Conservation (phyloP, 2,113 vertebrate species). For the Sebastes fasciatus region DNA sequence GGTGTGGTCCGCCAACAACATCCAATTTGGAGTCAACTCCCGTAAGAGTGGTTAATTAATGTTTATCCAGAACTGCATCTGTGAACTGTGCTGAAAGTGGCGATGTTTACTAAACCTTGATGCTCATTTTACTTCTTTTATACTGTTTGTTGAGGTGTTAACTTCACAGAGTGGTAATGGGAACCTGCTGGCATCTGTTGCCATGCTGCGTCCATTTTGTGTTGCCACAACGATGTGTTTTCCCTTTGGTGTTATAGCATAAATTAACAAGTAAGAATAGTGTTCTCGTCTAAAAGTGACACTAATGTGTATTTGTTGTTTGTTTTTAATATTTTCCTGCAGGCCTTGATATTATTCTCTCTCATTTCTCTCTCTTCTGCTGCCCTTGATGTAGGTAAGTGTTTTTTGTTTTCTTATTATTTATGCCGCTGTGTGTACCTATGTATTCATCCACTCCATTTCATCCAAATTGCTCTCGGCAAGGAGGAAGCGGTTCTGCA, state of each 20-base stretch:
- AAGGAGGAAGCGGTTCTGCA: slow-evolving; percentile 28
- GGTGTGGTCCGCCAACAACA: not conserved
- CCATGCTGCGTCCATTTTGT: not conserved
- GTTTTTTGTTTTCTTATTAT: slow-evolving; percentile 39
- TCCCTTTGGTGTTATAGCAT: not conserved
- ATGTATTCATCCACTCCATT: slow-evolving; percentile 41
- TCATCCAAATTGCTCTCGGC: slow-evolving; percentile 42
- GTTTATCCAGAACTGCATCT: not conserved
- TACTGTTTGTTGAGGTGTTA: not conserved
- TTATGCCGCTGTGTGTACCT: slow-evolving; percentile 12
- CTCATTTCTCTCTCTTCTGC: slow-evolving; percentile 21
- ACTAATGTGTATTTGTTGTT: slow-evolving; percentile 22
- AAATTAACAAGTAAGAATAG: slow-evolving; percentile 22
- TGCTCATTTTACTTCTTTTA: not conserved
- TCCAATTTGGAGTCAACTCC: not conserved
- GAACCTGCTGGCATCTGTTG: not conserved
- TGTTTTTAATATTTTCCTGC: slow-evolving; percentile 24
- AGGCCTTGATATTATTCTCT: slow-evolving; percentile 37
- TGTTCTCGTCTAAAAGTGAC: slow-evolving; percentile 9
- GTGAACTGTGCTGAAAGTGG: slow-evolving; percentile 6
- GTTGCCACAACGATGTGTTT: slow-evolving; percentile 2
- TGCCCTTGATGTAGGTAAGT: slow-evolving; percentile 69
- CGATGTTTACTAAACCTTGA: not conserved
- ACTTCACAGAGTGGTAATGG: not conserved
- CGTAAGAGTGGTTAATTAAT: not conserved